These are phyloP conservation scores for Puntigrus tetrazona DNA, from an alignment of 2,113 vertebrate genomes.

Conservation along the genomic window DNA sequence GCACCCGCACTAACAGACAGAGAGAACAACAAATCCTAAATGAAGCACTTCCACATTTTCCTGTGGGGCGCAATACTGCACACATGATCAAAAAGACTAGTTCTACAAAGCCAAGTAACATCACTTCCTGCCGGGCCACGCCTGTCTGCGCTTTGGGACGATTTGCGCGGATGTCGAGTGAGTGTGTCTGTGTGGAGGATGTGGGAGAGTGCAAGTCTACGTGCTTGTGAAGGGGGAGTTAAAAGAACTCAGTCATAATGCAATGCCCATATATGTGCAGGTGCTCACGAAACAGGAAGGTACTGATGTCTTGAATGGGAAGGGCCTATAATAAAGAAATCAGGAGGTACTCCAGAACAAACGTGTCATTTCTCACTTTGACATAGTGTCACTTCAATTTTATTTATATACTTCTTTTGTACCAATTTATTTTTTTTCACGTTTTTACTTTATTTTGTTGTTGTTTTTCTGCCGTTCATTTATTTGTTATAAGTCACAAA, in stretches of 20 bases:
- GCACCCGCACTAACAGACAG: constrained; percentile 44
- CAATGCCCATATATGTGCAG: constrained; percentile 72
- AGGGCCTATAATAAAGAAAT: constrained; percentile 52
- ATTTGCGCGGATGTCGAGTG: background rate
- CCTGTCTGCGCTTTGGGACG: constrained; percentile 38
- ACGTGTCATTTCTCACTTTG: constrained; percentile 30
- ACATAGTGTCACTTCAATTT: background rate
- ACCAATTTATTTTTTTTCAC: background rate
- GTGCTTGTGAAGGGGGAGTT: constrained; percentile 12
- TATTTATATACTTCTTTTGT: background rate
- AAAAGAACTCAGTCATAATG: constrained; percentile 55
- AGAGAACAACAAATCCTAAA: constrained; percentile 42
- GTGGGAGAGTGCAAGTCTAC: constrained; percentile 30
- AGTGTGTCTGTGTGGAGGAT: constrained; percentile 5
- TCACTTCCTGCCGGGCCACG: constrained; percentile 50
- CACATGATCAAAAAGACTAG: constrained; percentile 37
- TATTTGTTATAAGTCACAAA: background rate
- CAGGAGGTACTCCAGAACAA: constrained; percentile 56
- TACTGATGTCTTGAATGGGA: constrained; percentile 57
- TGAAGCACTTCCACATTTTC: constrained; percentile 48
- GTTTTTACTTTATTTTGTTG: background rate
- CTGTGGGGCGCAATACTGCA: constrained; percentile 16
- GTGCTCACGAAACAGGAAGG: constrained; percentile 64
- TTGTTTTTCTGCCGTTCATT: background rate
- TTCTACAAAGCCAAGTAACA: constrained; percentile 38